Base-by-base conservation (phyloP, 2,888 invertebrate genomes). In the Xylota sylvarum region DNA sequence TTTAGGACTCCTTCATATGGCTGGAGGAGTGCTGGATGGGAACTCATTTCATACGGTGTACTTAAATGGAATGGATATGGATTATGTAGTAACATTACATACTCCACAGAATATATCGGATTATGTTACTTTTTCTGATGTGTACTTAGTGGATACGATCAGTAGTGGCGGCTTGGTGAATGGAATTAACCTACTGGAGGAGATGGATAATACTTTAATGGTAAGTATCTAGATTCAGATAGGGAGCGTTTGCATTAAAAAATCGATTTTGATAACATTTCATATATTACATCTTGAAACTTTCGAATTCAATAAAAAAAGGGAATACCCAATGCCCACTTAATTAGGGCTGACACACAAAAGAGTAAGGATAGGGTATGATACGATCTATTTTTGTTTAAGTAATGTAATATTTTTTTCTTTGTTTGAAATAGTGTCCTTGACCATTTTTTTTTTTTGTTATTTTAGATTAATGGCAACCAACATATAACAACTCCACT, bases 151-250 rank as follows among this genome's bases (percentile, higher is more conserved):
- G 5, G 88, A 78, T 1, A 52, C 85, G 2, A 85, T 93, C 2
- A 50, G 37, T 0, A 89, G 90, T 0, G 81, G 88, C 12, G 92
- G 92, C 0, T 86, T 43, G 0, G 88, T 94, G 0, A 95, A 95
- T 89, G 92, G 90, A 0, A 83, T 92, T 1, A 89, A 93, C 87
- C 89, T 95, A 17, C 79, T 89, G 2, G 81, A 91, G 43, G 94
- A 94, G 89, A 93, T 92, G 73, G 78, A 90, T 17, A 94, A 94
- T 80, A 94, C 94, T 0, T 89, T 94, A 10, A 92, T 93, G 94
- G 94, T 94, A 91, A 90, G 91, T 89, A n/a, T n/a, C n/a, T n/a
- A n/a, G n/a, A n/a, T n/a, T n/a, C n/a, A n/a, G n/a, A n/a, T n/a
- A n/a, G n/a, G n/a, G n/a, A n/a, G n/a, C n/a, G n/a, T n/a, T n/a